Evolutionary conservation across 2,797 vertebrate species (phyloP), one percentile per base, ranked within the genome.

Genomic region (Chrysocyon brachyurus): DNA sequence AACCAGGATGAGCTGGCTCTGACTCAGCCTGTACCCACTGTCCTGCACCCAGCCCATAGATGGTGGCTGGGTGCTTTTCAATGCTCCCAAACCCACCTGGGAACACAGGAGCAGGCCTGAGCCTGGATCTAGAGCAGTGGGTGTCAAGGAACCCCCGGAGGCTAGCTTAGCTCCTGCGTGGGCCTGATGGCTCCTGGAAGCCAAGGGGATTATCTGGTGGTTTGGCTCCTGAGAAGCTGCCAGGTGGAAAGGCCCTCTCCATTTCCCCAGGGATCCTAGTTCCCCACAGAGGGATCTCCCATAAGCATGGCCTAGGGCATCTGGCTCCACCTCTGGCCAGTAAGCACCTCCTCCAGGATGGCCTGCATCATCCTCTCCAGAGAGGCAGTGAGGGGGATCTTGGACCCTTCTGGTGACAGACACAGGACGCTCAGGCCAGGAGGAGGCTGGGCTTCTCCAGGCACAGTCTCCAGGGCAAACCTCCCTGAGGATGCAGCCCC

Each of bases 61-160:
- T 2, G 0, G 56, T 36, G 16, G 66, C 52, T 15, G 46, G 8
- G 6, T 2, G 3, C 59, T 57, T 70, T 75, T 81, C 70, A 26
- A 75, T 15, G 11, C 70, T 78, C 49, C 61, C 56, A 57, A 70
- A 52, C 54, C 63, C 4, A 15, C 56, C 72, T 88, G 61, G 46
- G 82, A 88, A 54, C 16, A 63, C 54, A 89, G 36, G 12, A 63
- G 68, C 89, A 97, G 89, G 97, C 56, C 89, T 66, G 40, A 86
- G 31, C 94, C 96, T 96, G 93, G 88, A 63, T 54, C 64, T 0
- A 10, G 64, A 96, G 61, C n/a, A 72, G 86, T 85, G 61, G 89
- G 73, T 54, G 82, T 92, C 96, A 84, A 31, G 72, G 59, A 59
- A 78, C 26, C 73, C 22, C 33, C 24, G 0, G 12, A 83, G 72